Evolutionary conservation across 2,797 vertebrate genomes (phyloP).

Genomic region (Gouania willdenowi): DNA sequence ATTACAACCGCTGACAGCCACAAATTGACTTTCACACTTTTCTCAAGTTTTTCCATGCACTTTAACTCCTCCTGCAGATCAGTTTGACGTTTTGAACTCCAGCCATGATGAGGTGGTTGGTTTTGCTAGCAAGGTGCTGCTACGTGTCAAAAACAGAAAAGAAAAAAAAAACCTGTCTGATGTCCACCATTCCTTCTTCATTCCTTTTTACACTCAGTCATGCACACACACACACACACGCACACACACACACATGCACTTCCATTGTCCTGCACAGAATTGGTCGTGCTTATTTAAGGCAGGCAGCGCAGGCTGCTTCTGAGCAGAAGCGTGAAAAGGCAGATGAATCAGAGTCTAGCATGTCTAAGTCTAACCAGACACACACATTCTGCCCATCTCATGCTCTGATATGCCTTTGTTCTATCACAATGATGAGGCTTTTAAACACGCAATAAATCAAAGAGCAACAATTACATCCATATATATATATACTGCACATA

Average conservation of each 20-base stretch:
- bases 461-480: too few relatives aligned
- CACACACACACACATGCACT: conserved; percentile 10
- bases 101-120: conserved; percentile 37
- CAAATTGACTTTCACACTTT: conserved; percentile 10
- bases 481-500: too few relatives aligned
- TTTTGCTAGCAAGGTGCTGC: conserved; percentile 38
- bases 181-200: conserved; percentile 32
- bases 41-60: conserved; percentile 30
- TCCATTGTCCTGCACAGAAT: conserved; percentile 37
- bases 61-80: conserved; percentile 42
- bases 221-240: background rate
- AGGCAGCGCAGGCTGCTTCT: conserved; percentile 45
- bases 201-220: conserved; percentile 7
- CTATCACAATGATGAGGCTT: background rate
- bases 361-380: conserved; percentile 78
- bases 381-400: conserved; percentile 31
- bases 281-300: conserved; percentile 61
- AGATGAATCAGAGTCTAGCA: conserved; percentile 70
- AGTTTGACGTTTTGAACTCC: conserved; percentile 39
- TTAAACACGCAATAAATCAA: background rate
- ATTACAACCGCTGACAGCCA: conserved; percentile 18
- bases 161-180: too few relatives aligned
- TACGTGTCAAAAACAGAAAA: conserved; percentile 38
- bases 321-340: conserved; percentile 70
- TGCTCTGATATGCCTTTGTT: background rate